Conservation (phyloP, 37 sponge, comb jelly and placozoan species). For the Mnemiopsis leidyi region DNA sequence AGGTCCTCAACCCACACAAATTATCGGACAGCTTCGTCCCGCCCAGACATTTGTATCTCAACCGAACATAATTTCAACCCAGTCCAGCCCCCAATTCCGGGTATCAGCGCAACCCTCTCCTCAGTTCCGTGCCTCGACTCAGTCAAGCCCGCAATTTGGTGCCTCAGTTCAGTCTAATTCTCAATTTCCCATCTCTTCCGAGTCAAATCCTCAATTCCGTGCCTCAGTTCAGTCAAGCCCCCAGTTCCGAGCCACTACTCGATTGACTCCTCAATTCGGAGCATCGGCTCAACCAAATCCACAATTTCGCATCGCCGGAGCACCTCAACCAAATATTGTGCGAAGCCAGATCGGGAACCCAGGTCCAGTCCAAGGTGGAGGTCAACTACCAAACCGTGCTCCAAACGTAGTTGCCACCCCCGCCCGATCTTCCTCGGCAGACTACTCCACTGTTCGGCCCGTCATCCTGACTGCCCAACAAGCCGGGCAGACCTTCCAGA, state of each 20-base stretch:
- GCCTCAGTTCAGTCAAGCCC: too few species aligned
- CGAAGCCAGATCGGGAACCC: not conserved
- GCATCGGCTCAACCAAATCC: too few species aligned
- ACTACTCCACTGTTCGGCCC: not conserved
- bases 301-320: not conserved
- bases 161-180: not conserved
- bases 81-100: not conserved
- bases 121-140: not conserved
- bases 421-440: not conserved
- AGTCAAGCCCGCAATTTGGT: too few species aligned
- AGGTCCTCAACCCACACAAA: not conserved
- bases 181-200: not conserved
- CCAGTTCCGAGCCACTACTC: too few species aligned
- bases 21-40: not conserved
- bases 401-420: conserved; percentile 28
- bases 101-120: not conserved
- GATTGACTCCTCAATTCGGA: not conserved
- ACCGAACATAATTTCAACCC: not conserved
- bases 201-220: too few species aligned
- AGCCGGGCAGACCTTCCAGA: conserved; percentile 18
- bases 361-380: not conserved
- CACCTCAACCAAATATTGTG: not conserved
- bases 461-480: conserved; percentile 40
- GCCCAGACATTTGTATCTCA: not conserved
- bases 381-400: not conserved